phyloP scores from a whole-genome alignment of 1,140 invertebrate species.

The Drosophila ohnishii region DNA sequence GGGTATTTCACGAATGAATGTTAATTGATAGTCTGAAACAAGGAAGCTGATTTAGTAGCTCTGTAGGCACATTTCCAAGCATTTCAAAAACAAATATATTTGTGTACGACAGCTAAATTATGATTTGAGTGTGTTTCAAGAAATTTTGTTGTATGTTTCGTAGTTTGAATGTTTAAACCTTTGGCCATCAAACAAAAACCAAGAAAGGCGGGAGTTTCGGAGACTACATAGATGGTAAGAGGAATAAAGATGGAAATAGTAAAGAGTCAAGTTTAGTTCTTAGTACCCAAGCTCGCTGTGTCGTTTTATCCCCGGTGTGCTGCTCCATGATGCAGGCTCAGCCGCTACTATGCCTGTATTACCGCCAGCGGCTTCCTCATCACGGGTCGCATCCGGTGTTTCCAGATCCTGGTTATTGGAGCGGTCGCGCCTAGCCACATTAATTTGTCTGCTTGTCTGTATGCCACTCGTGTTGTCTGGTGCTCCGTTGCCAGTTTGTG shows the following conservation, averaged over 20 bases:
- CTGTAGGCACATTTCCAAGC: not conserved
- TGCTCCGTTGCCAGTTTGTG: not conserved
- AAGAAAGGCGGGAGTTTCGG: not conserved
- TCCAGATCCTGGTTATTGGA: conserved; percentile 19
- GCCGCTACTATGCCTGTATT: too few species aligned
- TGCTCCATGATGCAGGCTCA: not conserved
- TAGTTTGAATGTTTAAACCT: conserved; percentile 3
- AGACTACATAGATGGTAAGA: conserved; percentile 10
- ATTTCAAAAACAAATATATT: conserved; percentile 6
- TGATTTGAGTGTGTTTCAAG: conserved; percentile 7
- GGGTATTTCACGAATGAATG: not conserved
- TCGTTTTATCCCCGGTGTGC: not conserved
- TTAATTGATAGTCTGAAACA: not conserved
- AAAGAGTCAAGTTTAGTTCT: not conserved
- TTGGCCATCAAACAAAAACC: too few species aligned
- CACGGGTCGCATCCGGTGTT: conserved; percentile 6
- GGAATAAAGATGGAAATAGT: conserved; percentile 1
- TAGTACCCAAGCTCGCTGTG: conserved; percentile 15
- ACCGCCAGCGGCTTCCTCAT: conserved; percentile 2
- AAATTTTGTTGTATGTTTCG: conserved; percentile 10
- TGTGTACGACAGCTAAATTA: not conserved
- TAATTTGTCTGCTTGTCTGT: conserved; percentile 8
- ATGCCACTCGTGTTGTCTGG: not conserved
- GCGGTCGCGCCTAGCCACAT: conserved; percentile 11
- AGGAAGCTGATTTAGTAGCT: not conserved